Evolutionary conservation across 2,113 vertebrate genomes (phyloP).

Genomic region (Saguinus imperator): DNA sequence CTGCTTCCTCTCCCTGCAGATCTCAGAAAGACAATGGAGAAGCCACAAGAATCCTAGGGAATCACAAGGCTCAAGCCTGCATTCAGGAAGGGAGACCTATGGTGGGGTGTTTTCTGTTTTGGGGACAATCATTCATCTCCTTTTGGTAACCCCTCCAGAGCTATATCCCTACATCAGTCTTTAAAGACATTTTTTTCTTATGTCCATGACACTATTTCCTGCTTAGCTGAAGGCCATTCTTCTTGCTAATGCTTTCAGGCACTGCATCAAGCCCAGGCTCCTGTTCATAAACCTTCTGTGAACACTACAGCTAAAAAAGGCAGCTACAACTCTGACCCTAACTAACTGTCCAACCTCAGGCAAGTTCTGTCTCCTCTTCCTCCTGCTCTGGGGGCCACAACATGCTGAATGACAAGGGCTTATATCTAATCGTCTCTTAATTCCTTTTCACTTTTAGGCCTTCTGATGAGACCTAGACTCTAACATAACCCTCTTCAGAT

Average conservation of each 20-base stretch:
- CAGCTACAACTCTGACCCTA: not conserved
- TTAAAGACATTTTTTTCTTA: not conserved
- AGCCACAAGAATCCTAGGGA: not conserved
- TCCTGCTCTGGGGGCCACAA: too few relatives aligned
- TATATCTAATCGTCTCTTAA: not conserved
- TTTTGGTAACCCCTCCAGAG: not conserved
- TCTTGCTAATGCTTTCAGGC: not conserved
- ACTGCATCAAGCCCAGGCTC: too few relatives aligned
- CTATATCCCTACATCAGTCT: not conserved
- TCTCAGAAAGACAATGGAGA: not conserved
- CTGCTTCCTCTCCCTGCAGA: not conserved
- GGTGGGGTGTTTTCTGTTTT: not conserved
- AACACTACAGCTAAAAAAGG: not conserved
- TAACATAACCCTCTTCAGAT: not conserved
- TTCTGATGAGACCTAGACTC: not conserved
- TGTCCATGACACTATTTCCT: not conserved
- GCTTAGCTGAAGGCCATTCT: not conserved
- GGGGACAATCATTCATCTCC: not conserved
- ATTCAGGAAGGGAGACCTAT: not conserved
- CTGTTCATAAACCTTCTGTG: not conserved
- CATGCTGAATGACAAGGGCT: accelerated
- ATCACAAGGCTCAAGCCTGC: not conserved
- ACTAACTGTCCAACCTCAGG: not conserved
- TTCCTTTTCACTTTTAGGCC: not conserved
- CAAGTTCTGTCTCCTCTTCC: not conserved